phyloP scores from a whole-genome alignment of 2,113 vertebrate genomes.

The Cyanoderma ruficeps region DNA sequence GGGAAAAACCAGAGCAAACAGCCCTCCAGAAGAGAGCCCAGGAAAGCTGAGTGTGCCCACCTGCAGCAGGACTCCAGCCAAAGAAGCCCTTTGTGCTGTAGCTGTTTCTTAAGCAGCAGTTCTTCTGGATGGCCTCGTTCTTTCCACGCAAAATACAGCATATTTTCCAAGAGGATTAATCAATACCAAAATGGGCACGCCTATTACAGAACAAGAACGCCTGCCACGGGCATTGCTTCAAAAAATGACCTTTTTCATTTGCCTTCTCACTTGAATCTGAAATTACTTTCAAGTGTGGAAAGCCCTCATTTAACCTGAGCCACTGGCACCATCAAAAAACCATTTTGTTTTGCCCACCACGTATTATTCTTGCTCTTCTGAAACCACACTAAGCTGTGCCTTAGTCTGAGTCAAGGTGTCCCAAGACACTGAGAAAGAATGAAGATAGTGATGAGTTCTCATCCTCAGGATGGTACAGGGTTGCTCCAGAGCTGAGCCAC shows the following conservation, averaged over 20 bases:
- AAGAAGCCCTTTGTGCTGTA: background rate
- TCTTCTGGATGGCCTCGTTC: background rate
- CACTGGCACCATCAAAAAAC: background rate
- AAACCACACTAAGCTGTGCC: background rate
- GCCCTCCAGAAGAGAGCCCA: background rate
- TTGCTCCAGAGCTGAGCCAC: background rate
- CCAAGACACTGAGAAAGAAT: background rate
- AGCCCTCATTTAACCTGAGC: background rate
- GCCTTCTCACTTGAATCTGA: background rate
- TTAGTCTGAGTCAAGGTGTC: background rate
- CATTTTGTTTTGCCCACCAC: background rate
- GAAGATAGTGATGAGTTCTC: background rate
- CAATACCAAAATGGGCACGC: background rate
- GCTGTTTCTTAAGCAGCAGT: background rate
- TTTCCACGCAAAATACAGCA: background rate
- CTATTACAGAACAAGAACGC: background rate
- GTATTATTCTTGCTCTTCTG: background rate
- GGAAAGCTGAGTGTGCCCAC: background rate
- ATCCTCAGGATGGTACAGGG: fast-evolving
- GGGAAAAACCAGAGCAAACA: background rate
- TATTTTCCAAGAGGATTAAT: background rate
- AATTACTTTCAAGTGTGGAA: background rate
- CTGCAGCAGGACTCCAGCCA: background rate
- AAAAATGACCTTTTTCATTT: background rate
- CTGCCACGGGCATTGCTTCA: background rate